Percentiles rank a stretch among this genome's conserved stretches.
These are phyloP conservation scores for Drosophila paranaensis DNA, from an alignment of 2,888 invertebrate genomes.

Conservation along the genomic window DNA sequence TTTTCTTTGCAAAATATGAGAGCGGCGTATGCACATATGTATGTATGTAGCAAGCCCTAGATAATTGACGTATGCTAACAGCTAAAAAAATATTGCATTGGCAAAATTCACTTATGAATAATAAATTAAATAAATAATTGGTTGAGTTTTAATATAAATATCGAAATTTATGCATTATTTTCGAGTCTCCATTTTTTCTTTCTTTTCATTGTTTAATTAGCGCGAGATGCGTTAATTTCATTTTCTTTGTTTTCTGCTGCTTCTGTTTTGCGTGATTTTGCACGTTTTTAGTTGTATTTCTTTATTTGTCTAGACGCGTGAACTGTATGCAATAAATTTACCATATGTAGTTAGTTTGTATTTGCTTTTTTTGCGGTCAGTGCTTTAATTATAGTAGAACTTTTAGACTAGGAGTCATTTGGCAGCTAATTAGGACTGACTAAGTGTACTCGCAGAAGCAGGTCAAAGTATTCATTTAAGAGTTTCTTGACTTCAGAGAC, in stretches of 20 bases:
- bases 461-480: constrained; percentile 8
- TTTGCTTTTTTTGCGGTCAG: constrained; percentile 27
- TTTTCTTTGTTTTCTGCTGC: constrained; percentile 19
- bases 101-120: constrained; percentile 23
- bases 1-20: constrained; percentile 14
- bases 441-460: no score
- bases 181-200: constrained; percentile 26
- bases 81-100: constrained; percentile 3
- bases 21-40: neutral
- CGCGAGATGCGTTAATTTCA: constrained; percentile 40
- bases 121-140: constrained; percentile 25
- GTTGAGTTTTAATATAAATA: neutral
- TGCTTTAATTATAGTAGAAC: constrained; percentile 21
- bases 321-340: constrained; percentile 13
- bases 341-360: constrained; percentile 3
- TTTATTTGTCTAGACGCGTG: constrained; percentile 50
- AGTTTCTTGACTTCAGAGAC: neutral
- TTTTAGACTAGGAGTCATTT: constrained; percentile 7
- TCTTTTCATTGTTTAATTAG: constrained; percentile 37
- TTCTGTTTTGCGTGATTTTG: constrained; percentile 40
- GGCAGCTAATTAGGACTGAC: constrained; percentile 11
- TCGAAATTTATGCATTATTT: neutral
- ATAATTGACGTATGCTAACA: constrained; percentile 25
- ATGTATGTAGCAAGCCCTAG: constrained; percentile 18
- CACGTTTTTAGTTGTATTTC: constrained; percentile 31